A percentile compares a stretch with the other conserved stretches of the same genome.
These are phyloP conservation scores for Rhynchopsitta pachyrhyncha DNA, from an alignment of 2,113 vertebrate genomes.

Conservation along the genomic window DNA sequence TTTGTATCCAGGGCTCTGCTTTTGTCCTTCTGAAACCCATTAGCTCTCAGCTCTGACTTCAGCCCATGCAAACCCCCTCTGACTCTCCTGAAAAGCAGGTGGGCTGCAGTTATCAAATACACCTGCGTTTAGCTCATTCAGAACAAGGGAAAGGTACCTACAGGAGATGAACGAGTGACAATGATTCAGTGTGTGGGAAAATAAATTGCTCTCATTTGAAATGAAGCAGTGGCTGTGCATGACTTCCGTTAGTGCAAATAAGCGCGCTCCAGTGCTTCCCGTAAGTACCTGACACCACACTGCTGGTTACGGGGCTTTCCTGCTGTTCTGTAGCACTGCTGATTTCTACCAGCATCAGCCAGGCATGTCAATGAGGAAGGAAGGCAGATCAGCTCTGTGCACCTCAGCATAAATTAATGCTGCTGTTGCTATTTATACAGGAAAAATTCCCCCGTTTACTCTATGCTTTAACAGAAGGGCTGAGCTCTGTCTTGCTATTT, in stretches of 20 bases:
- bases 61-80: neutral
- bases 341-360: neutral
- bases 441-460: neutral
- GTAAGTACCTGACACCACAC: neutral
- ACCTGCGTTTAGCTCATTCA: neutral
- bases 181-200: neutral
- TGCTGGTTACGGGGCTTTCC: neutral
- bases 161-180: neutral
- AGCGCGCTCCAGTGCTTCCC: neutral
- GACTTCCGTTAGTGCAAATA: neutral
- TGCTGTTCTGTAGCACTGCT: neutral
- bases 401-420: neutral
- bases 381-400: neutral
- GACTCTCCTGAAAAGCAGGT: neutral
- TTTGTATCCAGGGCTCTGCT: neutral
- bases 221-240: neutral
- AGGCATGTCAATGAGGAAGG: conserved; percentile 2
- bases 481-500: accelerated
- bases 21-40: neutral
- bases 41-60: neutral
- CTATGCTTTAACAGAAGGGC: neutral
- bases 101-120: neutral
- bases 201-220: neutral
- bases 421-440: conserved; percentile 37
- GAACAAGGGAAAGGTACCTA: neutral